Conservation (phyloP, 2,888 invertebrate species). For the Acanthoscelides obtectus region DNA sequence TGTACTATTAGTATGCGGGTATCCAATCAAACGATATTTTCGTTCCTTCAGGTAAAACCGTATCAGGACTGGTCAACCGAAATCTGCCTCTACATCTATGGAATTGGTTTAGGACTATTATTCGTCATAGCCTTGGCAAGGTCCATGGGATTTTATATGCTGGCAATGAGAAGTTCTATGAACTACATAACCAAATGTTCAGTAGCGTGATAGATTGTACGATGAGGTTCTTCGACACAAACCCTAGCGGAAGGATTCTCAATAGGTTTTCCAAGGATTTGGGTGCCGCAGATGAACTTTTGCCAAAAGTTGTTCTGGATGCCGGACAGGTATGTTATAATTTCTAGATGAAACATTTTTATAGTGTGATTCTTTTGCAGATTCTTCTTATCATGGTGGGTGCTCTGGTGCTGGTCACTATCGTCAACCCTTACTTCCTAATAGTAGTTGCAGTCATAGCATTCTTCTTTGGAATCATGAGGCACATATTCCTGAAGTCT, state of each 20-base stretch:
- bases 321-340: constrained; percentile 48
- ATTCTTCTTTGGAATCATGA: constrained; percentile 57
- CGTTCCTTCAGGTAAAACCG: constrained; percentile 2
- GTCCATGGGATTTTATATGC: constrained; percentile 59
- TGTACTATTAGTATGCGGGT: too few species aligned
- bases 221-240: constrained; percentile 77
- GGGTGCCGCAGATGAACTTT: constrained; percentile 70
- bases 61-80: constrained; percentile 32
- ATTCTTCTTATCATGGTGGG: constrained; percentile 51
- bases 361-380: too few species aligned
- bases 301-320: constrained; percentile 64
- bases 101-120: constrained; percentile 30
- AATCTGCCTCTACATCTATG: constrained; percentile 60
- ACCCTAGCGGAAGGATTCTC: constrained; percentile 75
- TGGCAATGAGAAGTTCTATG: constrained; percentile 62
- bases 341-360: constrained; percentile 5
- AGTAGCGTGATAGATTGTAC: constrained; percentile 51
- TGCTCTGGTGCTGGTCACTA: constrained; percentile 52
- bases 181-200: constrained; percentile 70
- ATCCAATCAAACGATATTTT: not conserved
- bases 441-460: constrained; percentile 52
- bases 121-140: constrained; percentile 57
- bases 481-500: constrained; percentile 62
- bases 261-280: constrained; percentile 81
- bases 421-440: constrained; percentile 52